A percentile compares a stretch with the other conserved stretches of the same genome.
Conservation (phyloP, 2,888 invertebrate genomes). For the Acleris holmiana region DNA sequence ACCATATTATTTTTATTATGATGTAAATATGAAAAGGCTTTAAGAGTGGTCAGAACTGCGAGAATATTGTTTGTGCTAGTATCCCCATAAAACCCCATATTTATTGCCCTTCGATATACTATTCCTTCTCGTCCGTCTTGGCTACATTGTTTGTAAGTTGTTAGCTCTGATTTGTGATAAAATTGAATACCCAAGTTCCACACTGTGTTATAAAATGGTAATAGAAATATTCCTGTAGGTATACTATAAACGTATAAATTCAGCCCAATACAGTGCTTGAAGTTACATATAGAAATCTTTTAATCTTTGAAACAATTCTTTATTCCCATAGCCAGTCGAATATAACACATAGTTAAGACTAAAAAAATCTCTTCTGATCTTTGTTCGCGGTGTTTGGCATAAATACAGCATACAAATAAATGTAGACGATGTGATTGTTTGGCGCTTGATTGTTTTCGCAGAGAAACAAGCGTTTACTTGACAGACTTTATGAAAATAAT, state of each 20-base stretch:
- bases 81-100: conserved; percentile 26
- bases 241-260: too few species aligned
- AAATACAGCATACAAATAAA: not conserved
- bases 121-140: conserved; percentile 13
- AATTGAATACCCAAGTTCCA: not conserved
- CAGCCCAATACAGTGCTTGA: too few species aligned
- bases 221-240: too few species aligned
- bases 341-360: too few species aligned
- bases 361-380: too few species aligned
- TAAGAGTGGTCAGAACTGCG: conserved; percentile 35
- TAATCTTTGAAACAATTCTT: too few species aligned
- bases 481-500: conserved; percentile 31
- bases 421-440: not conserved
- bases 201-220: too few species aligned
- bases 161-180: not conserved
- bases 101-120: conserved; percentile 30
- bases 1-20: conserved; percentile 37
- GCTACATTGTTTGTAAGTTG: conserved; percentile 15
- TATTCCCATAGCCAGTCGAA: too few species aligned
- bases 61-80: conserved; percentile 32
- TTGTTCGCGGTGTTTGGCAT: not conserved
- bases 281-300: too few species aligned
- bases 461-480: conserved; percentile 17
- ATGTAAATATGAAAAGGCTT: conserved; percentile 37
- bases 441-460: conserved; percentile 14